These are phyloP conservation scores for Gambusia affinis DNA, from an alignment of 2,113 vertebrate species.

Conservation along the genomic window DNA sequence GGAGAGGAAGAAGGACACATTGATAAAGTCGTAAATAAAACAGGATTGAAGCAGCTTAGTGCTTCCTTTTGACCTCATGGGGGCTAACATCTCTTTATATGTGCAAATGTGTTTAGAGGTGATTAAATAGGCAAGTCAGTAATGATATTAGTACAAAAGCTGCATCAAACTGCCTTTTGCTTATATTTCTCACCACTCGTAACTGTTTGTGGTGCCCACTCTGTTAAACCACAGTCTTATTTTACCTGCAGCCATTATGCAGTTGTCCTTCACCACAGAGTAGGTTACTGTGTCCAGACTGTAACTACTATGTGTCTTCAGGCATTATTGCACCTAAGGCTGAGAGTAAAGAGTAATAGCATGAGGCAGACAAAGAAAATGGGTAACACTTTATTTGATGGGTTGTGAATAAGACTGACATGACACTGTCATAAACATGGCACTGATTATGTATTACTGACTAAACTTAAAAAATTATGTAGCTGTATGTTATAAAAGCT, in stretches of 20 bases:
- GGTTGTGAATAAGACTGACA: too few species aligned
- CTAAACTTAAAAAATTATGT: too few species aligned
- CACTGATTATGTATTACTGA: too few species aligned
- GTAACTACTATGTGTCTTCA: too few species aligned
- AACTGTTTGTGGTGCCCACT: conserved; percentile 5
- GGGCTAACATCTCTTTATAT: not conserved
- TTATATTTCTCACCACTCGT: not conserved
- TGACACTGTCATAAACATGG: too few species aligned
- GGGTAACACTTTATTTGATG: too few species aligned
- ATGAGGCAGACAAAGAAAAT: not conserved
- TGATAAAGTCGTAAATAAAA: conserved; percentile 13
- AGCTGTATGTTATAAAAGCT: too few species aligned
- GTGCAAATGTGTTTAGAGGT: not conserved
- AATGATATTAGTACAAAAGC: not conserved
- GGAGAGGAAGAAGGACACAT: conserved; percentile 16
- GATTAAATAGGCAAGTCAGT: conserved; percentile 19
- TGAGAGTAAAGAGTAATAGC: not conserved
- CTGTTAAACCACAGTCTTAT: not conserved
- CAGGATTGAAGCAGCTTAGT: not conserved
- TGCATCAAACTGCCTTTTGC: not conserved
- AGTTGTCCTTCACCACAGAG: too few species aligned
- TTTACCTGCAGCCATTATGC: too few species aligned
- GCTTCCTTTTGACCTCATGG: not conserved
- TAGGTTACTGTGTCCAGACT: too few species aligned
- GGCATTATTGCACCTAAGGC: too few species aligned